These are phyloP conservation scores for Stegostoma tigrinum DNA, from an alignment of 2,113 vertebrate species.

Conservation along the genomic window DNA sequence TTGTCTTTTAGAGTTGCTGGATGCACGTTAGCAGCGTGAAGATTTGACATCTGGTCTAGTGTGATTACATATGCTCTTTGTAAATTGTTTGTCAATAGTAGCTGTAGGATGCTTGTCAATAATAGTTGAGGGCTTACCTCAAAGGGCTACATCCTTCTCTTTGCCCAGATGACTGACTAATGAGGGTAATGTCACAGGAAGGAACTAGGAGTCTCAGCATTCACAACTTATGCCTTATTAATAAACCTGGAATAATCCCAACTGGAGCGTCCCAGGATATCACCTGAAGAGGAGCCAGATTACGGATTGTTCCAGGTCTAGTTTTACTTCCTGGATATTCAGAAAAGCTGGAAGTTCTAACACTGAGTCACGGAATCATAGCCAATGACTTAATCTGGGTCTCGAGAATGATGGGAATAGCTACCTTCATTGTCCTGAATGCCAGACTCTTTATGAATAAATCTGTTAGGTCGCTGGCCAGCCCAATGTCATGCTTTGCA, in stretches of 20 bases:
- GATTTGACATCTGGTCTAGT: background rate
- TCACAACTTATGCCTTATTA: conserved; percentile 28
- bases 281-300: conserved; percentile 22
- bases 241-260: conserved; percentile 22
- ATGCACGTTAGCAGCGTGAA: background rate
- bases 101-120: background rate
- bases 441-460: background rate
- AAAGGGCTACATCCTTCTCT: background rate
- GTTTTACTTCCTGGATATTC: conserved; percentile 22
- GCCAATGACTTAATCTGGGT: conserved; percentile 21
- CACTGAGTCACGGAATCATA: background rate
- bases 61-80: background rate
- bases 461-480: conserved; percentile 4
- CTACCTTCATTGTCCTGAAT: background rate
- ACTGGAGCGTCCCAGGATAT: conserved; percentile 15
- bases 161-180: conserved; percentile 8
- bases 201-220: conserved; percentile 13
- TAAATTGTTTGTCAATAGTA: background rate
- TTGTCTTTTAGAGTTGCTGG: background rate
- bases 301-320: conserved; percentile 28
- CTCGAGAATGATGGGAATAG: background rate
- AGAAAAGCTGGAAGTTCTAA: conserved; percentile 7
- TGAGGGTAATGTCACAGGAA: conserved; percentile 23
- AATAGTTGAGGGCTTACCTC: background rate
- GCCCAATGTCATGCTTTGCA: background rate